Base-by-base conservation (phyloP, 2,113 vertebrate genomes). In the Parus major region DNA sequence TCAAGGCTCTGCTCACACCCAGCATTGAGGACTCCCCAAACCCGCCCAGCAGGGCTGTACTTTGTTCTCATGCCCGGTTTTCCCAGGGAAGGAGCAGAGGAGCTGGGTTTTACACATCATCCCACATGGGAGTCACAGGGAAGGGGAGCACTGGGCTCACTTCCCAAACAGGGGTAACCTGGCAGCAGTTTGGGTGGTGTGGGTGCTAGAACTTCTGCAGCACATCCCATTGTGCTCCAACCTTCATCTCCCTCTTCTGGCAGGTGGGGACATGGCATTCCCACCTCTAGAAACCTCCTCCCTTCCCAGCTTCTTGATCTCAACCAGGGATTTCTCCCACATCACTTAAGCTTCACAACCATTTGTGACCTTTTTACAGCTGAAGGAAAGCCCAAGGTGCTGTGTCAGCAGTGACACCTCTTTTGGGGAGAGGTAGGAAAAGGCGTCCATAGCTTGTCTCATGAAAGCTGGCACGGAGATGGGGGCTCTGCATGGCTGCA, bases 201-300 rank as follows among this genome's bases (percentile, higher is more conserved):
- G 60, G 69, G 44, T 63, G 47, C 56, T 72, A 29, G 56, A 69
- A 35, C 35, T 70, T 73, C 41, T 0, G 0, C 44, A 57, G 50
- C 47, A 14, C 33, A 36, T 46, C 57, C n/a, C 0, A 0, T 2
- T 23, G 53, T n/a, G 53, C 52, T 88, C 50, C 76, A 23, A 33
- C 41, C 61, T 64, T 18, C 81, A 76, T 36, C 86, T 80, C 81
- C 88, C 93, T 93, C 81, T 91, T 27, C 86, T 84, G 84, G 89
- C 86, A 75, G 81, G 25, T 0, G 0, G 33, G 35, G 39, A 73
- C 53, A 57, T 0, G 0, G n/a, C 86, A 66, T 76, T 57, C 50
- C 55, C 21, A 39, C 47, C 35, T 59, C n/a, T 31, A 20, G 41
- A 72, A 60, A 28, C 19, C 47, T 88, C 20, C 50, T 88, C 18